Evolutionary conservation across 2,113 vertebrate species (phyloP).

Genomic region (Antigone vipio): DNA sequence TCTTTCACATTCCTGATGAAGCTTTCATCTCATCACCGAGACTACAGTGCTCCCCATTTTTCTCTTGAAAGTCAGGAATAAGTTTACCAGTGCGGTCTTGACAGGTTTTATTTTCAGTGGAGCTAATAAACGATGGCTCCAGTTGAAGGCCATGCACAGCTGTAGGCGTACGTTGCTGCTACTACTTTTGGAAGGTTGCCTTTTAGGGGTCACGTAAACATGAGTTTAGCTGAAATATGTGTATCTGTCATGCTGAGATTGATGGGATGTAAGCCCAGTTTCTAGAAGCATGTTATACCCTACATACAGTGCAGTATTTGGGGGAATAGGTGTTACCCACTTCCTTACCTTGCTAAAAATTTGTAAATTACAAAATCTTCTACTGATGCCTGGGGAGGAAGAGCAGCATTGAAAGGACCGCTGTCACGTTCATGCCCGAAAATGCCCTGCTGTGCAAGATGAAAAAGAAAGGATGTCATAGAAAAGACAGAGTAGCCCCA

Average conservation of each 20-base stretch:
- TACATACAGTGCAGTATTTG: background rate
- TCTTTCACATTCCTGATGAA: background rate
- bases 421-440: background rate
- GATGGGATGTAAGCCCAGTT: background rate
- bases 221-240: background rate
- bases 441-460: background rate
- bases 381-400: background rate
- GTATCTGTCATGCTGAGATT: background rate
- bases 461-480: background rate
- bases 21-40: background rate
- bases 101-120: background rate
- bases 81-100: background rate
- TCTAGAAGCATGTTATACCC: background rate
- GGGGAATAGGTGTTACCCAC: background rate
- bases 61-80: background rate
- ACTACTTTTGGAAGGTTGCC: background rate
- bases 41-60: background rate
- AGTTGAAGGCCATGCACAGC: background rate
- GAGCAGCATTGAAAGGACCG: background rate
- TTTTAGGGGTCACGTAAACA: background rate
- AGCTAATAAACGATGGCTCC: background rate
- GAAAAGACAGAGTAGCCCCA: background rate
- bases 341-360: background rate
- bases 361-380: background rate
- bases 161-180: fast-evolving